phyloP scores from a whole-genome alignment of 2,888 invertebrate species.

The Scaptomyza cyrtandrae region DNA sequence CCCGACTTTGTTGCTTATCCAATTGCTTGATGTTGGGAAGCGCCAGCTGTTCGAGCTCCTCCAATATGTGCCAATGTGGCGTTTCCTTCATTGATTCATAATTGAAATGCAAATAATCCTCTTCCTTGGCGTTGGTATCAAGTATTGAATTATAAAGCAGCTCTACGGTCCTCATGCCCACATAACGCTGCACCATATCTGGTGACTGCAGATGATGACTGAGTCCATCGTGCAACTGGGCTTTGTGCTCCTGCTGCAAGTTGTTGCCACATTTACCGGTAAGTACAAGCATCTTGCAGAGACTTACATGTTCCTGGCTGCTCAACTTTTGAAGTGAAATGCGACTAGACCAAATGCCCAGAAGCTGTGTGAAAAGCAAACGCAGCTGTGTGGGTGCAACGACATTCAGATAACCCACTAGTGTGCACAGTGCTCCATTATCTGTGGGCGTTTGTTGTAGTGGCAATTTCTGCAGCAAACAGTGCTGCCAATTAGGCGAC shows the following conservation, averaged over 20 bases:
- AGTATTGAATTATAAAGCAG: constrained; percentile 86
- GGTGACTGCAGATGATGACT: constrained; percentile 89
- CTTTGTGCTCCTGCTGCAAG: constrained; percentile 61
- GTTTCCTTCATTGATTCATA: constrained; percentile 86
- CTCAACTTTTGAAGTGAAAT: constrained; percentile 87
- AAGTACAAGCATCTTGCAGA: constrained; percentile 88
- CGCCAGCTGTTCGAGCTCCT: constrained; percentile 63
- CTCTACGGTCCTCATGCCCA: constrained; percentile 92
- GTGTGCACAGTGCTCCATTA: constrained; percentile 86
- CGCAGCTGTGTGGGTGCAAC: constrained; percentile 73
- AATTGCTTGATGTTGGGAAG: constrained; percentile 17
- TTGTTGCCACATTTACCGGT: constrained; percentile 85
- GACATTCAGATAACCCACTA: constrained; percentile 87
- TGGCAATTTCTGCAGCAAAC: constrained; percentile 87
- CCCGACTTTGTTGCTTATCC: constrained; percentile 13
- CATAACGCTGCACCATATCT: constrained; percentile 86
- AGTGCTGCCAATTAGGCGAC: constrained; percentile 88
- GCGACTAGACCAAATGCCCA: constrained; percentile 89
- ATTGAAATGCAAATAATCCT: constrained; percentile 87
- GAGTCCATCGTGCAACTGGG: constrained; percentile 87
- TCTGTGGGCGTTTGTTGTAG: constrained; percentile 85
- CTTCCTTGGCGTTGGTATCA: constrained; percentile 83
- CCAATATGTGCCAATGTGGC: constrained; percentile 80
- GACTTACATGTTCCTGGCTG: constrained; percentile 89
- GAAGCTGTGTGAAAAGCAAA: constrained; percentile 86